Evolutionary conservation across 2,888 invertebrate species (phyloP), one percentile per base, ranked within the genome.

Genomic region (Phyllotreta striolata): DNA sequence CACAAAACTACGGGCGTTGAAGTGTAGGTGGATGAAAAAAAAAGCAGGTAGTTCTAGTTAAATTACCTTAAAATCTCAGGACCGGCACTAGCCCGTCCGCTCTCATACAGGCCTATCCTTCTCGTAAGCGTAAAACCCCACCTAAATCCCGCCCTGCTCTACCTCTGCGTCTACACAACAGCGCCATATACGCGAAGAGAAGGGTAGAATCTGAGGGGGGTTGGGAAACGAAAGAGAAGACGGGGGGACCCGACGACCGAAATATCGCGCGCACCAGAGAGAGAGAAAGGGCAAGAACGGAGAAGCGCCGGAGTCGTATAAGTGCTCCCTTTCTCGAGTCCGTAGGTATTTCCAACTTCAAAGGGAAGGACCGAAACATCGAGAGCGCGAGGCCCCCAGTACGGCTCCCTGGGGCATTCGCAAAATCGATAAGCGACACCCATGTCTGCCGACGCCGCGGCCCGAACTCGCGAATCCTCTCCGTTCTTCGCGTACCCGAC

Each of bases 391-490:
- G n/a, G n/a, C 2, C 52, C 55, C 52, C 37, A 58, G 67, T 66
- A 64, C 67, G 67, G 68, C 62, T 67, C 68, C 66, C 72, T 69
- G 66, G 67, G 72, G 72, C 69, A 71, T 71, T 69, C 67, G 62
- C 70, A 68, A 70, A 71, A 72, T 72, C 72, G 72, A 72, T 72
- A 72, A 65, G 69, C 68, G 72, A 71, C 72, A 66, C 65, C 57
- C 65, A 70, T 61, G 70, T 62, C 68, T 70, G 64, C 64, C 67
- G 68, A 69, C 67, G 69, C 49, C n/a, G 38, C 14, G 13, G 55
- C 24, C 4, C 24, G 24, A 24, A 24, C 24, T 24, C 24, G 24
- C 24, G 24, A 24, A 24, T 24, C 24, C 24, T 24, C 24, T 24
- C 24, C 4, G 24, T 24, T 24, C 24, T 24, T 24, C 24, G 4